Evolutionary conservation across 2,888 invertebrate genomes (phyloP).

Genomic region (Hirtodrosophila trivittata): DNA sequence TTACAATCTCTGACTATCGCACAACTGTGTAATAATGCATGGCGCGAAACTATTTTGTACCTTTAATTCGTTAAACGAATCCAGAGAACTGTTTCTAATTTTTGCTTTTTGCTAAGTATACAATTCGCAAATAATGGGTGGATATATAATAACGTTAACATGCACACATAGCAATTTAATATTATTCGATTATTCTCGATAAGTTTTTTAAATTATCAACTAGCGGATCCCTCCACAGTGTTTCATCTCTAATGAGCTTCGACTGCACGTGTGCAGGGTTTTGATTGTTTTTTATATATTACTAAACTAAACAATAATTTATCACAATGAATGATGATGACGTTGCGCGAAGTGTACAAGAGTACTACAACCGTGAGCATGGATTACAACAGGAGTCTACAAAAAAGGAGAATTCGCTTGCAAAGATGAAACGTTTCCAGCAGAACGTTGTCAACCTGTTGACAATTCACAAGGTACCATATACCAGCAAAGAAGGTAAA

Average conservation of each 20-base stretch:
- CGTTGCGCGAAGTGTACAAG: slow-evolving; percentile 22
- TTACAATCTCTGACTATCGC: neutral
- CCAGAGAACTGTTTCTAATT: too few relatives aligned
- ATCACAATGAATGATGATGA: slow-evolving; percentile 26
- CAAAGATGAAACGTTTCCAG: slow-evolving; percentile 21
- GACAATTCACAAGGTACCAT: slow-evolving; percentile 80
- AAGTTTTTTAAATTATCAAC: neutral
- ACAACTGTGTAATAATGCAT: neutral
- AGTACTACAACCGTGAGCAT: slow-evolving; percentile 31
- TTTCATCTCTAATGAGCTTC: slow-evolving; percentile 22
- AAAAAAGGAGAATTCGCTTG: slow-evolving; percentile 14
- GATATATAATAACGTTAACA: too few relatives aligned
- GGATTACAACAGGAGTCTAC: slow-evolving; percentile 1
- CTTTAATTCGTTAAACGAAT: too few relatives aligned
- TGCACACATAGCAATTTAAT: neutral
- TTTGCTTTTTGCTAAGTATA: too few relatives aligned
- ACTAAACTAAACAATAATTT: slow-evolving; percentile 3
- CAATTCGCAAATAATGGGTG: too few relatives aligned
- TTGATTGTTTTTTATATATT: too few relatives aligned
- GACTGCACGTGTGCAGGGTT: slow-evolving; percentile 48
- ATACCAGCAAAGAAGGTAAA: slow-evolving; percentile 80
- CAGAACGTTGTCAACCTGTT: slow-evolving; percentile 76
- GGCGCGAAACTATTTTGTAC: neutral
- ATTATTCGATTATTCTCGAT: slow-evolving; percentile 9
- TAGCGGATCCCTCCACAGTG: neutral